Base-by-base conservation (phyloP, 2,888 invertebrate genomes). In the Tridacna crocea region DNA sequence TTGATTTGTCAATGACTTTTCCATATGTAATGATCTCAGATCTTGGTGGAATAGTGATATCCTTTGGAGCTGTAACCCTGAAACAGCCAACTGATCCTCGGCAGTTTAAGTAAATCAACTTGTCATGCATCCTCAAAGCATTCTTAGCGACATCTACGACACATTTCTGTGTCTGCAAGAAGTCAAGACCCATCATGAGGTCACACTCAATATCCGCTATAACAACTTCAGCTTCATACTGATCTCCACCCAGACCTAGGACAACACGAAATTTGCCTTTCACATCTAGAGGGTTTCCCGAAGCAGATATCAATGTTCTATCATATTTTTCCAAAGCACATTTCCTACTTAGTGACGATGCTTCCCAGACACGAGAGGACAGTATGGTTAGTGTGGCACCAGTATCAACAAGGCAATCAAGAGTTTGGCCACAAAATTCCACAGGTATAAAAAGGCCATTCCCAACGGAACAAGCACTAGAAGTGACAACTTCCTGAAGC, bases 131-230 rank as follows among this genome's bases (percentile, higher is more conserved):
- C 2, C 17, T 3, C 26, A 78, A 17, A 13, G 19, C 22, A 19
- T 65, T 63, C 12, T 48, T 72, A 11, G 19, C 22, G 3, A 78
- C 60, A 60, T 77, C 77, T 17, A 77, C n/a, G 22, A 24, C 70
- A 27, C 77, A 77, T 1, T 22, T 26, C n/a, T 77, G 60, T 4
- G 46, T 3, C 17, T 58, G n/a, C 76, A 77, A 46, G 22, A 72
- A 77, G 58, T 77, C 77, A 3, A 77, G 47, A 3, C 77, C 77
- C 60, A 77, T 61, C 36, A 77, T 19, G 17, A 77, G 10, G 55
- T 77, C 77, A 51, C 66, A 68, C 47, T 78, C 78, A 0, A 78
- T 48, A 36, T 72, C 72, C 12, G 78, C 78, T 3, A 78, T 72
- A 24, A 78, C 51, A n/a, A 65, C 78, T 0, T 78, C 72, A n/a